phyloP scores from a whole-genome alignment of 1,140 invertebrate species.

The Anadara kagoshimensis region DNA sequence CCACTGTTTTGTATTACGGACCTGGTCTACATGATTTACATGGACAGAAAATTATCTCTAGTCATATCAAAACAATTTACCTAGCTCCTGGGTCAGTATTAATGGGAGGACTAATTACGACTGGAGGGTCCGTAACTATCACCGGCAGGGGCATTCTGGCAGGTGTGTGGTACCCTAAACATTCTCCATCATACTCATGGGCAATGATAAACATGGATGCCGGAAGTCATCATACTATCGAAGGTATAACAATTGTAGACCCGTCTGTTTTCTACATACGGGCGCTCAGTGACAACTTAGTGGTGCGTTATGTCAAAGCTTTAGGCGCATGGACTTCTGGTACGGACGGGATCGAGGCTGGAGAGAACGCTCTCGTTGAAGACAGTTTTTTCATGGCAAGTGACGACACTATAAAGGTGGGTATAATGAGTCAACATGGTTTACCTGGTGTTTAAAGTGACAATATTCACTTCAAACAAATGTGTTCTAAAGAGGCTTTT shows the following conservation, averaged over 20 bases:
- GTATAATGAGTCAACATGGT: too few species aligned
- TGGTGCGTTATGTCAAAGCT: conserved; percentile 17
- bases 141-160: conserved; percentile 29
- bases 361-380: conserved; percentile 14
- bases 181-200: conserved; percentile 9
- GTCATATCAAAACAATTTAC: conserved; percentile 9
- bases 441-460: too few species aligned
- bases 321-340: conserved; percentile 22
- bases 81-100: conserved; percentile 31
- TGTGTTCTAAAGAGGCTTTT: too few species aligned
- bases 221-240: conserved; percentile 22
- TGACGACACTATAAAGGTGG: conserved; percentile 35
- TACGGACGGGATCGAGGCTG: conserved; percentile 8
- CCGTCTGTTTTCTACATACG: neutral
- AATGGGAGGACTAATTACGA: conserved; percentile 29
- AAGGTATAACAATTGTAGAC: conserved; percentile 31
- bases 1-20: conserved; percentile 17
- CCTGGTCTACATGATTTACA: conserved; percentile 9
- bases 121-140: conserved; percentile 12
- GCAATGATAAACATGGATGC: conserved; percentile 22
- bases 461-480: too few species aligned
- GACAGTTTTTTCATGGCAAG: conserved; percentile 32
- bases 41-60: conserved; percentile 1
- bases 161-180: neutral
- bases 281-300: neutral